phyloP scores from a whole-genome alignment of 1,140 invertebrate species.

The Sycophila sp. region DNA sequence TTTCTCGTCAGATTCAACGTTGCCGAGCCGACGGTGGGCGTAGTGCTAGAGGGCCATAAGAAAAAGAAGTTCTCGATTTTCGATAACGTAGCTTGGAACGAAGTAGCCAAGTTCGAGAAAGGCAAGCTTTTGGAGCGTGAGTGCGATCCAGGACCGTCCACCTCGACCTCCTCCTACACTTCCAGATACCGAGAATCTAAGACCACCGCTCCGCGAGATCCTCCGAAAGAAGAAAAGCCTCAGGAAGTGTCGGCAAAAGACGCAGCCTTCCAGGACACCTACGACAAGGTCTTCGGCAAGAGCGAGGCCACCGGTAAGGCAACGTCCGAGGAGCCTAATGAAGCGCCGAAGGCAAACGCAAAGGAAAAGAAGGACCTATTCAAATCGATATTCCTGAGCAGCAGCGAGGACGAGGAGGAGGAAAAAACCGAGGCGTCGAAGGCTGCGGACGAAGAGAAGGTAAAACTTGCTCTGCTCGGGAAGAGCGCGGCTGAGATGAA shows the following conservation, averaged over 20 bases:
- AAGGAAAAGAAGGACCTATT: slow-evolving; percentile 73
- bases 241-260: slow-evolving; percentile 45
- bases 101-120: slow-evolving; percentile 49
- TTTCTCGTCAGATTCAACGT: slow-evolving; percentile 97
- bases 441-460: slow-evolving; percentile 55
- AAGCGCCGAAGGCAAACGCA: slow-evolving; percentile 46
- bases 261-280: slow-evolving; percentile 51
- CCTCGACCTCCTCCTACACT: background rate
- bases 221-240: background rate
- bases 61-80: slow-evolving; percentile 79
- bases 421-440: slow-evolving; percentile 56
- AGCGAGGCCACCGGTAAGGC: background rate
- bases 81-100: slow-evolving; percentile 72
- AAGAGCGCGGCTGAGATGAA: slow-evolving; percentile 58
- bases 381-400: slow-evolving; percentile 75
- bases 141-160: background rate
- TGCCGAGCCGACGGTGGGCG: slow-evolving; percentile 80
- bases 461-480: slow-evolving; percentile 54
- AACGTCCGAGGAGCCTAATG: background rate
- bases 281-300: slow-evolving; percentile 53
- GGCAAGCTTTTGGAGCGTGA: slow-evolving; percentile 28
- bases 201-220: background rate
- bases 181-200: background rate
- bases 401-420: slow-evolving; percentile 68
- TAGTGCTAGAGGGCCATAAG: slow-evolving; percentile 65